Evolutionary conservation across 2,888 invertebrate genomes (phyloP).

Genomic region (Xanthorhoe spadicearia): DNA sequence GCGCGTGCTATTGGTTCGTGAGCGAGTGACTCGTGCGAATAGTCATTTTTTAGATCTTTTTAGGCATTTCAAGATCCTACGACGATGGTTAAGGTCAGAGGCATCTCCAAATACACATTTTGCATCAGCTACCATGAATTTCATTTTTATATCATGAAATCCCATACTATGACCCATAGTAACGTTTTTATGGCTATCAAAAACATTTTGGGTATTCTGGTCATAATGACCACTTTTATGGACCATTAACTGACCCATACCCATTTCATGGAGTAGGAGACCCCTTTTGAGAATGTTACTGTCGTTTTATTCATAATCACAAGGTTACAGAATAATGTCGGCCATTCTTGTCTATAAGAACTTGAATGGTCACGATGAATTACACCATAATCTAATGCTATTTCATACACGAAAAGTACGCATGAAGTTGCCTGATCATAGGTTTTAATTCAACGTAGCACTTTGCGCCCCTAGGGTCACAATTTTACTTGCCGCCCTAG

Average conservation of each 20-base stretch:
- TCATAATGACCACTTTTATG: constrained; percentile 34
- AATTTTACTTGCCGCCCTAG: too few relatives aligned
- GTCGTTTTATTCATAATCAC: constrained; percentile 11
- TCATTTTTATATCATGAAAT: not conserved
- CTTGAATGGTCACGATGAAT: not conserved
- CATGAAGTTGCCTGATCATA: too few relatives aligned
- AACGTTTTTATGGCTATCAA: constrained; percentile 15
- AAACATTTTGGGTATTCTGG: constrained; percentile 26
- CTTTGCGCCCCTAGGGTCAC: too few relatives aligned
- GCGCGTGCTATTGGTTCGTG: too few relatives aligned
- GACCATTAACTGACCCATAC: constrained; percentile 27
- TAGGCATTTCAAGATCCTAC: too few relatives aligned
- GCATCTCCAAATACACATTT: too few relatives aligned
- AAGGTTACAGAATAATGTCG: constrained; percentile 9
- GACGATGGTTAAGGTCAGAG: too few relatives aligned
- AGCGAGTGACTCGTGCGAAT: too few relatives aligned
- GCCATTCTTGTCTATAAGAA: not conserved
- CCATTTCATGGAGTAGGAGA: constrained; percentile 12
- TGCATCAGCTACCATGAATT: not conserved
- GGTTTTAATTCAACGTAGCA: too few relatives aligned
- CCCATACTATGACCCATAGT: not conserved
- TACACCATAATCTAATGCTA: too few relatives aligned
- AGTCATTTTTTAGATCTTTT: too few relatives aligned
- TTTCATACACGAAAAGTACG: too few relatives aligned
- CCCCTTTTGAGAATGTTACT: constrained; percentile 12